Evolutionary conservation across 2,113 vertebrate species (phyloP).

Genomic region (Mesocricetus auratus): DNA sequence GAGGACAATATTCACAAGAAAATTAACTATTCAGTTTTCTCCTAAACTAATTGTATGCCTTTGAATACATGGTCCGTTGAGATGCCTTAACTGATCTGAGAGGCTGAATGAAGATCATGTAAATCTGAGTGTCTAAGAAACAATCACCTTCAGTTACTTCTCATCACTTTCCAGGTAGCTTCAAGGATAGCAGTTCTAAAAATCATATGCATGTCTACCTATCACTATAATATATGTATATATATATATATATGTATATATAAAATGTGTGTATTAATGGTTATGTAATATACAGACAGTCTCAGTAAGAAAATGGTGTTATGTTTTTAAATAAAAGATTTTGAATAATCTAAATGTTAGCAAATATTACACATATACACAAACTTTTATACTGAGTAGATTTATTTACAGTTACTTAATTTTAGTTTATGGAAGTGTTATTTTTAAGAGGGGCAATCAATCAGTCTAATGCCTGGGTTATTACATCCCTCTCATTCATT

Average conservation of each 20-base stretch:
- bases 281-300: no score
- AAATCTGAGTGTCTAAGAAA: conserved; percentile 47
- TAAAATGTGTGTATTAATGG: not conserved
- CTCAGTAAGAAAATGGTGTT: not conserved
- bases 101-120: not conserved
- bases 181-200: not conserved
- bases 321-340: conserved; percentile 30
- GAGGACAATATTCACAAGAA: conserved; percentile 58
- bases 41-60: conserved; percentile 51
- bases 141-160: not conserved
- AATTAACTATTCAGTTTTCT: conserved; percentile 64
- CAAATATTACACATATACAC: not conserved
- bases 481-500: conserved; percentile 32
- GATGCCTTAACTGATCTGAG: not conserved
- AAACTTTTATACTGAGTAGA: conserved; percentile 5
- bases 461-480: conserved; percentile 14
- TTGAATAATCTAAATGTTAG: not conserved
- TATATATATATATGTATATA: not conserved
- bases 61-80: conserved; percentile 42
- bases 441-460: not conserved
- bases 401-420: conserved; percentile 38
- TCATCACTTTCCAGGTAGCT: not conserved
- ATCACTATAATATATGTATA: not conserved
- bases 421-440: not conserved
- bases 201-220: not conserved